Evolutionary conservation across 1,140 invertebrate genomes (phyloP), one percentile per base, ranked within the genome.

Genomic region (Colletes latitarsis): DNA sequence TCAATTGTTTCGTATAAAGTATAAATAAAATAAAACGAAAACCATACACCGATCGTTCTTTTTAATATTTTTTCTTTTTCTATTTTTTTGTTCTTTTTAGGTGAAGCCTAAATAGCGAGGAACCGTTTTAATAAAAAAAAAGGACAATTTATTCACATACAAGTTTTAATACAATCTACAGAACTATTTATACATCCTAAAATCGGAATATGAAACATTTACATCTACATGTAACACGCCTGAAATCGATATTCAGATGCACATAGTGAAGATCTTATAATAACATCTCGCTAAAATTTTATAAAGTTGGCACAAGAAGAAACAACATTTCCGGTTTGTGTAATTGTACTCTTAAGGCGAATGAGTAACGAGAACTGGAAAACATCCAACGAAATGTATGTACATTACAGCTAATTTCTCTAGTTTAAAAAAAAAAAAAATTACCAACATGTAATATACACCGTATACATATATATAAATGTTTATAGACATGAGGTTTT

Each of bases 1-100:
- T 92, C 91, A 92, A 92, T 92, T 92, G 91, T 92, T 92, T 92
- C 89, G 84, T 90, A 92, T 92, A 89, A 89, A 88, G 67, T 84
- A 88, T 84, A 82, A 90, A 91, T 91, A 90, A 90, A 89, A 79
- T 82, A 66, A 88, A 87, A 82, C 21, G 83, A 84, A 83, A 72
- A 76, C 41, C 41, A 84, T 46, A 12, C 12, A 53, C 30, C 17
- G 49, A 39, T 57, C 19, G 6, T 67, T 2, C 49, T 77, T 77
- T 62, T 41, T 75, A 53, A 53, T 14, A 14, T 5, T 55, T 55
- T 6, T n/a, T 15, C 4, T 55, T 5, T 4, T 17, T n/a, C 15
- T 53, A 53, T 5, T 53, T 49, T 9, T 10, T 49, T 9, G 1
- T 49, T 49, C 46, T 43, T 8, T 8, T 43, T 43, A 8, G 1